Evolutionary conservation across 2,888 invertebrate genomes (phyloP).

Genomic region (Nemotelus pantherinus): DNA sequence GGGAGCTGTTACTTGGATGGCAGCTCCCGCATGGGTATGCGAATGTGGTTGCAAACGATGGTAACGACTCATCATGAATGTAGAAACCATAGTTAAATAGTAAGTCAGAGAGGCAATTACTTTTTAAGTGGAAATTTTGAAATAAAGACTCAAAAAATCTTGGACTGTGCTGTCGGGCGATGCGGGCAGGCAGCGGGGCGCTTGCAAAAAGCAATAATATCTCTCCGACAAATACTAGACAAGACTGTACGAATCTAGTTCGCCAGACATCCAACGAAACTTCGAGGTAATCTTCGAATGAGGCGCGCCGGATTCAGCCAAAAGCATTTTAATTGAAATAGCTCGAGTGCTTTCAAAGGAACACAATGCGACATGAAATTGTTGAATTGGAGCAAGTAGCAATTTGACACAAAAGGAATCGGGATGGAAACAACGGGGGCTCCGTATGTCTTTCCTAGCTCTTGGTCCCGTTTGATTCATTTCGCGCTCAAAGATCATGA

Average conservation of each 20-base stretch:
- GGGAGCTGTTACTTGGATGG: no score
- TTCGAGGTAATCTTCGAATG: neutral
- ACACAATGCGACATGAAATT: neutral
- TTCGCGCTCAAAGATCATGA: no score
- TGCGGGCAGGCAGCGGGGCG: no score
- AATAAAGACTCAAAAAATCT: neutral
- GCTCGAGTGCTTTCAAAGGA: slow-evolving; percentile 1
- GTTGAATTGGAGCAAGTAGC: neutral
- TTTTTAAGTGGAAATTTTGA: slow-evolving; percentile 27
- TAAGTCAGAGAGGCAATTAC: slow-evolving; percentile 23
- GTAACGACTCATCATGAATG: slow-evolving; percentile 7
- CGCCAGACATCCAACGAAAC: no score
- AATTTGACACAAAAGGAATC: neutral
- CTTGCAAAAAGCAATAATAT: no score
- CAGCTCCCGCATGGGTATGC: no score
- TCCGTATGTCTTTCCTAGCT: no score
- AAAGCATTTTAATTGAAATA: slow-evolving; percentile 30
- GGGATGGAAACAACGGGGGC: no score
- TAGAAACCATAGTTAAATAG: slow-evolving; percentile 15
- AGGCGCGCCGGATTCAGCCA: neutral
- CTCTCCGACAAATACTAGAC: no score
- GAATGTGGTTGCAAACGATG: neutral
- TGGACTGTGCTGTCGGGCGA: no score
- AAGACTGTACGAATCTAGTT: no score
- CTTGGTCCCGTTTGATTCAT: no score